A percentile compares a stretch with the other conserved stretches of the same genome.
These are phyloP conservation scores for Sebastes diploproa DNA, from an alignment of 2,797 vertebrate species.

Conservation along the genomic window DNA sequence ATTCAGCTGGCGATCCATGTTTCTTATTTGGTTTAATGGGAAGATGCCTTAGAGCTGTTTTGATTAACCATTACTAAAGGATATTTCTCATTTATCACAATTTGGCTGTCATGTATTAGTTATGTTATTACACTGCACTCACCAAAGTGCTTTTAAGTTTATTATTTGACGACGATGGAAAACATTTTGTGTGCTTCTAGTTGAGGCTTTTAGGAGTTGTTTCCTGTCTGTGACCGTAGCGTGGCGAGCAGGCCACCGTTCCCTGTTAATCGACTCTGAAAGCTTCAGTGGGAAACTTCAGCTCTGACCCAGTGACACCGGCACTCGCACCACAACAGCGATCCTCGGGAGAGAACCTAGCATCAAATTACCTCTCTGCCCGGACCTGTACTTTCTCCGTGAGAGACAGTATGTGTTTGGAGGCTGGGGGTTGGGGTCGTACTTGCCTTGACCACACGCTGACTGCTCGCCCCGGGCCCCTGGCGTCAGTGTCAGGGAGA, in stretches of 20 bases:
- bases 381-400: constrained; percentile 42
- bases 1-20: neutral
- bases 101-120: neutral
- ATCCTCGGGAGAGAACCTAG: constrained; percentile 51
- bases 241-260: neutral
- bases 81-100: neutral
- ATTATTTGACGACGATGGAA: neutral
- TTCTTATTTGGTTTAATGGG: neutral
- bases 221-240: neutral
- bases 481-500: constrained; percentile 78
- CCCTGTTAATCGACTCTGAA: constrained; percentile 61
- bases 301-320: constrained; percentile 60
- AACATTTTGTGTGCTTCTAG: neutral
- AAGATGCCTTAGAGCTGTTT: constrained; percentile 51
- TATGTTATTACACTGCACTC: neutral
- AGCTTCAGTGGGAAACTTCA: constrained; percentile 55
- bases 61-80: constrained; percentile 19
- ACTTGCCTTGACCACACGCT: constrained; percentile 73
- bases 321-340: constrained; percentile 40
- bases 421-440: constrained; percentile 41
- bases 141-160: neutral
- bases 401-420: constrained; percentile 42
- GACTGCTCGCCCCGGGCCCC: constrained; percentile 67
- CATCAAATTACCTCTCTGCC: constrained; percentile 65
- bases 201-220: constrained; percentile 15